Conservation (phyloP, 2,113 vertebrate genomes). For the Lagenorhynchus albirostris region DNA sequence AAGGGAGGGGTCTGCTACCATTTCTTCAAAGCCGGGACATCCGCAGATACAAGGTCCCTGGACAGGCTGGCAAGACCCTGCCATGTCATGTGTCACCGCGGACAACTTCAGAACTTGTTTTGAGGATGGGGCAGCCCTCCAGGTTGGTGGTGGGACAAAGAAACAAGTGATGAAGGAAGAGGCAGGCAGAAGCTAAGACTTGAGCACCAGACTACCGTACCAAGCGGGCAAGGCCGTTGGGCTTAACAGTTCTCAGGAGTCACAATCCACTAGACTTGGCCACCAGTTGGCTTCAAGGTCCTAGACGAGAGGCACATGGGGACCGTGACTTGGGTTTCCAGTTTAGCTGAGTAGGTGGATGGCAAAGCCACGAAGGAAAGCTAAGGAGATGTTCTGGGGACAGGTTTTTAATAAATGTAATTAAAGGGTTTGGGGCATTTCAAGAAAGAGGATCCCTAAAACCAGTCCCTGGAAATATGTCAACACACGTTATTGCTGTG, state of each 20-base stretch:
- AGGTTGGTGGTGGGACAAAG: not conserved
- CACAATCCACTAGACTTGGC: accelerated
- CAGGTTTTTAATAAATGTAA: too few relatives aligned
- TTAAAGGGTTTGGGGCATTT: too few relatives aligned
- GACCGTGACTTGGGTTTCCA: not conserved
- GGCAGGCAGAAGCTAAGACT: too few relatives aligned
- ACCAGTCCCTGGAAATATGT: accelerated
- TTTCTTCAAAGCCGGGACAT: not conserved
- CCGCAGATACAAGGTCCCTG: accelerated
- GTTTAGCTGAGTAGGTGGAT: not conserved
- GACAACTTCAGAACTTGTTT: too few relatives aligned
- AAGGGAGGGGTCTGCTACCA: too few relatives aligned
- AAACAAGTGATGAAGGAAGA: too few relatives aligned
- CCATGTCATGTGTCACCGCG: accelerated
- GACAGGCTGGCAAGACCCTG: not conserved
- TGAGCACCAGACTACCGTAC: accelerated
- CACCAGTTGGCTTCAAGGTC: accelerated
- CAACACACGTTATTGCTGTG: accelerated
- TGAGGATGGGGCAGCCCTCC: accelerated
- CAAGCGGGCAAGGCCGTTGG: accelerated
- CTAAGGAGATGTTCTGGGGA: too few relatives aligned
- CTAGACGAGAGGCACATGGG: accelerated
- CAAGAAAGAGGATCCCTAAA: too few relatives aligned
- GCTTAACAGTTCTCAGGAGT: accelerated
- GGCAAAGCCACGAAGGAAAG: accelerated